phyloP scores from a whole-genome alignment of 2,797 vertebrate genomes.

The Chelon auratus region DNA sequence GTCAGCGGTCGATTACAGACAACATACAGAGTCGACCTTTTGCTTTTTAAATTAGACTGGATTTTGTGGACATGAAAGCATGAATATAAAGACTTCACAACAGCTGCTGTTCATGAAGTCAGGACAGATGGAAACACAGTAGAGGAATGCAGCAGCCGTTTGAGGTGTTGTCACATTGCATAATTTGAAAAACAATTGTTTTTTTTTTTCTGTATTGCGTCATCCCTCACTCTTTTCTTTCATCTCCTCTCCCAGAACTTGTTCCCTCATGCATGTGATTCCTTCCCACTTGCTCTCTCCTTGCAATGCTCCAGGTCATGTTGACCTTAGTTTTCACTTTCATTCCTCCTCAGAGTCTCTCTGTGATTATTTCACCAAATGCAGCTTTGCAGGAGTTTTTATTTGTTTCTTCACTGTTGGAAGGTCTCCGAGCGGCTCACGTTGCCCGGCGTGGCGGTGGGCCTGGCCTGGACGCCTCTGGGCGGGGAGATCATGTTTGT shows the following conservation, averaged over 20 bases:
- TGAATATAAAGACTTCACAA: neutral
- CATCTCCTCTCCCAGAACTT: neutral
- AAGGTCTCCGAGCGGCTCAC: slow-evolving; percentile 94
- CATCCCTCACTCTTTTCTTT: neutral
- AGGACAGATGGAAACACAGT: neutral
- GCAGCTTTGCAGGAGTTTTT: slow-evolving; percentile 11
- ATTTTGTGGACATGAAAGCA: neutral
- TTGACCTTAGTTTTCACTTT: neutral
- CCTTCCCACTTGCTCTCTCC: neutral
- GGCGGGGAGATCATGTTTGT: slow-evolving; percentile 99
- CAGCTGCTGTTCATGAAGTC: slow-evolving; percentile 20
- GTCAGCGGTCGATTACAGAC: neutral
- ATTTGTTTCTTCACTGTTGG: slow-evolving; percentile 19
- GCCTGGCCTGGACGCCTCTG: slow-evolving; percentile 95
- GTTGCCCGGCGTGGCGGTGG: slow-evolving; percentile 94
- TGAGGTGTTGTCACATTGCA: neutral
- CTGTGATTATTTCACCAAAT: neutral
- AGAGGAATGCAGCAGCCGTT: neutral
- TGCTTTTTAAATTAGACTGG: too few relatives aligned
- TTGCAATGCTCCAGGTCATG: neutral
- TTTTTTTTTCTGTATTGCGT: neutral
- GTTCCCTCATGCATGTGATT: neutral
- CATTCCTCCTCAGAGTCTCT: neutral
- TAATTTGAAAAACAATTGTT: slow-evolving; percentile 2
- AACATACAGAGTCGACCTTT: neutral